Base-by-base conservation (phyloP, 2,888 invertebrate species). In the Cataglyphis rosenhaueri region DNA sequence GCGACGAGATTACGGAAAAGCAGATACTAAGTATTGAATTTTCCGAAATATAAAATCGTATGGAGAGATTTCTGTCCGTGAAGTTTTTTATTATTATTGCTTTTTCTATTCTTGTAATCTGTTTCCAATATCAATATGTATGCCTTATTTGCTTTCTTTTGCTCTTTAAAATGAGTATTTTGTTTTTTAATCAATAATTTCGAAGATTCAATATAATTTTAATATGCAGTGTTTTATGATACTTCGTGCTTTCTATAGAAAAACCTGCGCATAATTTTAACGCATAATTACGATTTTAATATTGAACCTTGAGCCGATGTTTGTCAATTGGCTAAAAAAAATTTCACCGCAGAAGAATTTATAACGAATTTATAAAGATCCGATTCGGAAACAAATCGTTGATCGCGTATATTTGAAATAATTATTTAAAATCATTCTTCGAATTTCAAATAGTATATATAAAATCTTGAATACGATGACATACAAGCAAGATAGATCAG, bases 301-400 rank as follows among this genome's bases (percentile, higher is more conserved):
- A 55, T 9, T 15, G 3, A 21, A 25, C 10, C 0, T 29, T 15
- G 4, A 9, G 52, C n/a, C 35, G 3, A 35, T 21, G 25, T 75
- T 64, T 10, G 25, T n/a, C 5, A 21, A 75, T 75, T 38, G 29
- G 25, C 4, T 64, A 35, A 18, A 35, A 18, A 25, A 75, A 75
- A 48, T n/a, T n/a, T 12, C 32, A 25, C 10, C n/a, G 25, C 15
- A 21, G 32, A 48, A 15, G 48, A 75, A 35, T 35, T 25, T 41
- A 12, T 48, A 48, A 75, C 35, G 21, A 38, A 29, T 29, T 29
- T 29, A 29, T 29, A 29, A 29, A 29, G 52, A 62, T 62, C 10
- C 35, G 25, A 35, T 25, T 52, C 35, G 3, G 62, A 62, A 62
- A 18, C 18, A 25, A 44, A 9, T 52, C 18, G 8, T 48, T 32